phyloP scores from a whole-genome alignment of 1,140 invertebrate genomes.

The Melanaphis sacchari region DNA sequence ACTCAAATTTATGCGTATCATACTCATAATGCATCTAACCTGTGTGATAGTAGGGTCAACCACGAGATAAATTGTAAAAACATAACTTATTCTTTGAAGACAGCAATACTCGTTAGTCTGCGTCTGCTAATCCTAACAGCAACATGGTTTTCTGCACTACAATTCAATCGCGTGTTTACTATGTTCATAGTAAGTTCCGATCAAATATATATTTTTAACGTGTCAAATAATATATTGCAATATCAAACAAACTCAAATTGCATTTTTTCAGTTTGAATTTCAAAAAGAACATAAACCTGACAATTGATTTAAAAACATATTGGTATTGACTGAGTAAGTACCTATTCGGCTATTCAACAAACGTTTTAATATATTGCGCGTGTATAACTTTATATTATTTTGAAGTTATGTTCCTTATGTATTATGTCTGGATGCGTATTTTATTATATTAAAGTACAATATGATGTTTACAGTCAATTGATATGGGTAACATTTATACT shows the following conservation, averaged over 20 bases:
- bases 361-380: neutral
- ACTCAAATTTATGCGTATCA: neutral
- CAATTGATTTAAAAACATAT: neutral
- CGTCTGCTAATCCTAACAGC: neutral
- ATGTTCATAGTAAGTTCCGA: neutral
- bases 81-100: neutral
- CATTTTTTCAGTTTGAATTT: neutral
- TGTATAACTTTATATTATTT: neutral
- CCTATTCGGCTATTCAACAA: neutral
- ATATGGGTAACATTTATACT: neutral
- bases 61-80: neutral
- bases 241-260: neutral
- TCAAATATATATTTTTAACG: neutral
- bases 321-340: neutral
- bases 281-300: neutral
- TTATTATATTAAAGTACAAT: neutral
- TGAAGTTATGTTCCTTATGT: neutral
- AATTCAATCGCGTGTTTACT: neutral
- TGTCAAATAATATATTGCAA: neutral
- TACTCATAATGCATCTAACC: neutral
- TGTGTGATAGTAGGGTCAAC: neutral
- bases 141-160: neutral
- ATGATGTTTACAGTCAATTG: neutral
- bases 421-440: neutral
- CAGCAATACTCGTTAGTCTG: neutral